Evolutionary conservation across 2,797 vertebrate genomes (phyloP), one percentile per base, ranked within the genome.

Genomic region (Lepilemur ruficaudatus): DNA sequence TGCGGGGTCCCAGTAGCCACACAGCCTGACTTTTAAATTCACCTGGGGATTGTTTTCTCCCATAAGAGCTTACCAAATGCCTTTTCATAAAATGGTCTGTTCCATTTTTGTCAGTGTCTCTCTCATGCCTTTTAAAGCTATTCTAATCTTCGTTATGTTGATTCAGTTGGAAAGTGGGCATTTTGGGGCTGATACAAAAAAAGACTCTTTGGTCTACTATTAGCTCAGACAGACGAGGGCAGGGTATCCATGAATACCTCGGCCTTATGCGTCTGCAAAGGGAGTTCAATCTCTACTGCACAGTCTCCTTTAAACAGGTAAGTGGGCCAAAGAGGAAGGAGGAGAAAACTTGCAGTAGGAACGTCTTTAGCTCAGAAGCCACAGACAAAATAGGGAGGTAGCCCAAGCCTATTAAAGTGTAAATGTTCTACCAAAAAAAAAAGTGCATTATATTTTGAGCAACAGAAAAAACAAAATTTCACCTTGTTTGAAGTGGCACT

Each of bases 21-120:
- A 25, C 22, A 17, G 78, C 80, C 92, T 97, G 93, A 95, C 79
- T 97, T 94, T 52, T 83, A 55, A 10, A 35, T 97, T 92, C 94
- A 55, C 41, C 93, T 4, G 63, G 81, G 50, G 61, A 79, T 69
- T 90, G 25, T 52, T 17, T 83, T 88, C 52, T 57, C 30, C 89
- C 28, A 20, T 38, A 22, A 85, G 80, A 90, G 1, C 55, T 41
- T 97, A 57, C 25, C 61, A 84, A 75, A 96, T 76, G 32, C 85
- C 78, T 79, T 82, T 22, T 38, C 75, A 75, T 59, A 78, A 61
- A 52, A 7, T 41, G 18, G 22, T 55, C 35, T 2, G 9, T 25
- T 50, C 32, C 0, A 59, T 38, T 73, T 95, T 92, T 70, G 69
- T 78, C 91, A 59, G 6, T 65, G 2, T 85, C 81, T 96, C 76